phyloP scores from a whole-genome alignment of 2,888 invertebrate genomes.

The Ophonus ardosiacus region DNA sequence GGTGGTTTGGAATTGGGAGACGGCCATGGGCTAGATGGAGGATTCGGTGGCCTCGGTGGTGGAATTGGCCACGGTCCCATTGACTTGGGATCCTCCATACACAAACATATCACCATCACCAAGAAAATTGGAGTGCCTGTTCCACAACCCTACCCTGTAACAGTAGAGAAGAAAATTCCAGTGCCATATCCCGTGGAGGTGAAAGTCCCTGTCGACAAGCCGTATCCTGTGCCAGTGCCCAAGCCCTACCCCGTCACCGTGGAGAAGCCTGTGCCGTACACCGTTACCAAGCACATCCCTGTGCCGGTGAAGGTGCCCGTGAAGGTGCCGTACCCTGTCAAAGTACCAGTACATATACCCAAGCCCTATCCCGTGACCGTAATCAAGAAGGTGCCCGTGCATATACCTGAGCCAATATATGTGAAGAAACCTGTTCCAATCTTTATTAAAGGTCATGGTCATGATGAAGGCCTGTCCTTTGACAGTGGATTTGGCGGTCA shows the following conservation, averaged over 20 bases:
- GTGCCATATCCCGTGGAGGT: conserved; percentile 75
- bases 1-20: conserved; percentile 51
- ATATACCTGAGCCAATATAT: conserved; percentile 58
- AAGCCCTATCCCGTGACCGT: conserved; percentile 58
- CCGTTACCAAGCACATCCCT: conserved; percentile 78
- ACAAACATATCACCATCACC: conserved; percentile 74
- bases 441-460: conserved; percentile 52
- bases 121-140: conserved; percentile 77
- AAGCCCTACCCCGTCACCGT: conserved; percentile 77
- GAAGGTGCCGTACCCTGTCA: conserved; percentile 53
- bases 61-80: conserved; percentile 64
- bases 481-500: conserved; percentile 31
- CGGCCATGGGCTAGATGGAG: conserved; percentile 42
- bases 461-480: conserved; percentile 19
- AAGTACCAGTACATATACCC: conserved; percentile 30
- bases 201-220: conserved; percentile 76
- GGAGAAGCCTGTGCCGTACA: conserved; percentile 77
- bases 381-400: conserved; percentile 56
- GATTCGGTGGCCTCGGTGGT: conserved; percentile 21
- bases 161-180: conserved; percentile 77
- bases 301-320: conserved; percentile 66
- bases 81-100: conserved; percentile 70
- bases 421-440: conserved; percentile 61
- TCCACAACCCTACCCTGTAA: conserved; percentile 77
- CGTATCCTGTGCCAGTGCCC: conserved; percentile 75